Evolutionary conservation across 2,888 invertebrate species (phyloP).

Genomic region (Mycalesis mineus): DNA sequence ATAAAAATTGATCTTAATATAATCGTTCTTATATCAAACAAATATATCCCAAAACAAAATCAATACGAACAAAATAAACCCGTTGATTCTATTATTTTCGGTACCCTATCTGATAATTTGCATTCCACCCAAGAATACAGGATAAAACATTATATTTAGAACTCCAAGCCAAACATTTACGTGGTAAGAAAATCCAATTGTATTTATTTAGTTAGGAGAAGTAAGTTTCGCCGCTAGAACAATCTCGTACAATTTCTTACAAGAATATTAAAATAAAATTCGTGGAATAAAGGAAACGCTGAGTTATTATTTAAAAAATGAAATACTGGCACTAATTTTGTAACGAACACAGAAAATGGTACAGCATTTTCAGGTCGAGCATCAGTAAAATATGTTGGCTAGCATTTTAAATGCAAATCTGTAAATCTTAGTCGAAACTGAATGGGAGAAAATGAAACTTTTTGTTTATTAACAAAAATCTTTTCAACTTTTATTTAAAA

Average conservation of each 20-base stretch:
- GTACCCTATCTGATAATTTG: neutral
- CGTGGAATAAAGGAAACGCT: neutral
- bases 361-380: no score
- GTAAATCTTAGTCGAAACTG: no score
- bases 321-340: neutral
- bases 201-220: conserved; percentile 3
- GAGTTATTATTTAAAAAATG: conserved; percentile 1
- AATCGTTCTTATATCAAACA: no score
- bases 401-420: no score
- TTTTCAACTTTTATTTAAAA: no score
- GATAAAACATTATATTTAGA: conserved; percentile 18
- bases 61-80: neutral
- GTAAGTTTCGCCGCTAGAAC: neutral
- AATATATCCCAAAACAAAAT: neutral
- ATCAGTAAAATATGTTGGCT: no score
- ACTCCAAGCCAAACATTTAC: conserved; percentile 15
- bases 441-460: no score
- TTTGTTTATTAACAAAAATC: no score
- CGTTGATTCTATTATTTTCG: neutral
- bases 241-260: neutral
- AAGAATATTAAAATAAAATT: conserved; percentile 4
- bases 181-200: conserved; percentile 13
- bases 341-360: neutral
- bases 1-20: no score
- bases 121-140: neutral